These are phyloP conservation scores for Aegithalos caudatus DNA, from an alignment of 2,113 vertebrate genomes.

Conservation along the genomic window DNA sequence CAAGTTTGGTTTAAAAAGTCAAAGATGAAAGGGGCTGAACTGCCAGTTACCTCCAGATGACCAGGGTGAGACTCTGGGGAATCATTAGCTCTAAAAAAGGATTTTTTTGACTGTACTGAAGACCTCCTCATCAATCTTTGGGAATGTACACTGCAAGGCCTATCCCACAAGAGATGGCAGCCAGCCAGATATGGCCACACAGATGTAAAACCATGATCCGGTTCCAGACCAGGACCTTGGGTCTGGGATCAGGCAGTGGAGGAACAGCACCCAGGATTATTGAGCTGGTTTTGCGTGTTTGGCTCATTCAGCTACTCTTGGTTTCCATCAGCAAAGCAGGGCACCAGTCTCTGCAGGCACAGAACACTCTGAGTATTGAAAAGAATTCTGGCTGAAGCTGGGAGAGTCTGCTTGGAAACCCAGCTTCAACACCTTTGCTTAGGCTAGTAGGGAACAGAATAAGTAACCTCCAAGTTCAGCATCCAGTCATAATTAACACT, in stretches of 20 bases:
- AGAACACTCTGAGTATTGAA: neutral
- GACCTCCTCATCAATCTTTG: neutral
- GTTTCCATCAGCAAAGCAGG: neutral
- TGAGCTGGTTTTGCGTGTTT: neutral
- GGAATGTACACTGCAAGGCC: neutral
- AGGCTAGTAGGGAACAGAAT: neutral
- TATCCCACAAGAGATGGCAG: neutral
- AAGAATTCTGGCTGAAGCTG: neutral
- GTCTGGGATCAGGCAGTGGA: neutral
- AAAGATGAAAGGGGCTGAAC: neutral
- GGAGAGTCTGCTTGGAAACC: neutral
- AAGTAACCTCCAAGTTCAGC: neutral
- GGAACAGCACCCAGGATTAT: neutral
- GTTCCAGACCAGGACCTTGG: neutral
- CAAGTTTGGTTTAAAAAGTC: neutral
- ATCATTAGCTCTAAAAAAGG: neutral
- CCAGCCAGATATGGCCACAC: accelerated
- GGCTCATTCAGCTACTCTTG: neutral
- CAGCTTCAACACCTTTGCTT: neutral
- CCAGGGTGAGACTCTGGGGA: neutral
- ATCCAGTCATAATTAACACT: neutral
- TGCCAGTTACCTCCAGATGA: neutral
- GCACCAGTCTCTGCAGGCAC: neutral
- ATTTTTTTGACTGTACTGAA: neutral
- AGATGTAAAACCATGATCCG: neutral